Base-by-base conservation (phyloP, 2,888 invertebrate species). In the Phengaris alcon region DNA sequence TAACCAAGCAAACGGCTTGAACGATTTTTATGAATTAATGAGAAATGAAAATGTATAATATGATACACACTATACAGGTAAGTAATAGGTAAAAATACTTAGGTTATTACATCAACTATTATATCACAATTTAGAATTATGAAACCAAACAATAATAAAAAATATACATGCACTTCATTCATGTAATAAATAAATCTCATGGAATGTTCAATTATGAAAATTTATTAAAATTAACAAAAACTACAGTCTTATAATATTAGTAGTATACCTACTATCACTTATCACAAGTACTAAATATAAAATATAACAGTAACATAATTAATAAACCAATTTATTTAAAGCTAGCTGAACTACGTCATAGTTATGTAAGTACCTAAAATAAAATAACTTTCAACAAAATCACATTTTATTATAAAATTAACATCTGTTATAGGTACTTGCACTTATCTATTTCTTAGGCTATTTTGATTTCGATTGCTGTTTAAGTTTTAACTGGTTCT, bases 401-500 rank as follows among this genome's bases (percentile, higher is more conserved):
- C 46, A 35, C 64, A 75, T 55, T 6, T 73, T 68, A 59, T 75
- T 46, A 76, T 68, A 69, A 68, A 51, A 74, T 64, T 59, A 59
- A 10, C 64, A 44, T 35, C 64, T 44, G 44, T 64, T 64, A 8
- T 64, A 64, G 64, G 44, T 3, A 44, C 64, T 64, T 64, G 10
- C 6, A 52, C 48, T 48, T 48, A 48, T 59, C 59, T 59, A 59
- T 59, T 15, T 54, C 15, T 44, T 46, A 35, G 52, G 54, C 35
- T 54, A 54, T 75, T 76, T 75, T 35, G 35, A 35, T 2, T 35
- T 35, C 35, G 35, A 35, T 35, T 73, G 78, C 76, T 35, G 78
- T 82, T 9, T 80, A 77, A 6, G 78, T 74, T 68, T 77, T 77
- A 5, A 78, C 59, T 3, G 76, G 22, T 52, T 84, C 84, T 6